Percentiles rank a stretch among this genome's conserved stretches.
These are phyloP conservation scores for Chrosomus eos DNA, from an alignment of 2,797 vertebrate genomes.

Conservation along the genomic window DNA sequence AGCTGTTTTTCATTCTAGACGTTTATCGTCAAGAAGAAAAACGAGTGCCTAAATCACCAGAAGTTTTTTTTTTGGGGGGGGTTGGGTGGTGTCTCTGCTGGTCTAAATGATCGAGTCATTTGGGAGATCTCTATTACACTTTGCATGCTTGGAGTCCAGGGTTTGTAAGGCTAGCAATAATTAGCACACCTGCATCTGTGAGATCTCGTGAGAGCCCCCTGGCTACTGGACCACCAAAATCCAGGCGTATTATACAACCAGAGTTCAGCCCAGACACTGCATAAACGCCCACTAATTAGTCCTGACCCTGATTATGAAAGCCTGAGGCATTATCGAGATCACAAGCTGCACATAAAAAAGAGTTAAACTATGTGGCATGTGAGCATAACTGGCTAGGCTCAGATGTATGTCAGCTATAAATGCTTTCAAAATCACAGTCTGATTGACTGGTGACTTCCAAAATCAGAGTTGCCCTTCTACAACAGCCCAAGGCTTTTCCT, in stretches of 20 bases:
- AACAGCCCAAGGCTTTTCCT: constrained; percentile 45
- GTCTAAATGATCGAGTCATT: constrained; percentile 72
- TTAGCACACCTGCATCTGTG: constrained; percentile 70
- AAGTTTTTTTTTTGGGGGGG: constrained; percentile 64
- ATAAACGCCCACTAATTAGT: constrained; percentile 48
- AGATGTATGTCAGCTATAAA: constrained; percentile 25
- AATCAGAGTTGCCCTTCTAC: constrained; percentile 17
- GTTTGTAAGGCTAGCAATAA: constrained; percentile 63
- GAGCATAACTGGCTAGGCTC: constrained; percentile 37
- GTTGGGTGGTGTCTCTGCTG: constrained; percentile 42
- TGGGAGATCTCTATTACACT: constrained; percentile 70
- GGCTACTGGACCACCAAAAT: constrained; percentile 57
- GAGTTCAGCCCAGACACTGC: constrained; percentile 6
- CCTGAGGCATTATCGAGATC: constrained; percentile 46
- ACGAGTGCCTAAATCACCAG: constrained; percentile 66
- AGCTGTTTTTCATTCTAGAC: constrained; percentile 77
- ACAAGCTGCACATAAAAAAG: constrained; percentile 36
- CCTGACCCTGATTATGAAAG: constrained; percentile 51
- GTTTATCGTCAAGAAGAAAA: constrained; percentile 73
- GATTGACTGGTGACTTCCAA: constrained; percentile 26
- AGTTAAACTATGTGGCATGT: constrained; percentile 22
- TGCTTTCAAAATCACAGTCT: constrained; percentile 33
- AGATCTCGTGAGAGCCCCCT: constrained; percentile 55
- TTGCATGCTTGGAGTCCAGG: constrained; percentile 60
- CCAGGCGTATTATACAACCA: constrained; percentile 27